Evolutionary conservation across 2,888 invertebrate genomes (phyloP).

Genomic region (Drosophila quinaria): DNA sequence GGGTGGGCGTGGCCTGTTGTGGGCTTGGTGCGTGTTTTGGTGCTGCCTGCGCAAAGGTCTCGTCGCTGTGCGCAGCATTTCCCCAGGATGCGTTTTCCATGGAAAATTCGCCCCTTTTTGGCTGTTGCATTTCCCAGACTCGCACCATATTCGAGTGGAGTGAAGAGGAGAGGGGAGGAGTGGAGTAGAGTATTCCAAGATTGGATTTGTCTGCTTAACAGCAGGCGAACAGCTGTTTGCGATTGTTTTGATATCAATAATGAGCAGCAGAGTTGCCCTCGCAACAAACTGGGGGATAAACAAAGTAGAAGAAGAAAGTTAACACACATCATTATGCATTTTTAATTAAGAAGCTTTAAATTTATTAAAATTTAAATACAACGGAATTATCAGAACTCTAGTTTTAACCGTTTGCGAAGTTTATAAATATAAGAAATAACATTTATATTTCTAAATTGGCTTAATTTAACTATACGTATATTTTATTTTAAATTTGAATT

Average conservation of each 20-base stretch:
- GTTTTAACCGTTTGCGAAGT: neutral
- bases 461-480: too few relatives aligned
- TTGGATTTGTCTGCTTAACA: slow-evolving; percentile 36
- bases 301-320: neutral
- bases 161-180: too few relatives aligned
- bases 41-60: slow-evolving; percentile 67
- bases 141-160: neutral
- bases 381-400: neutral
- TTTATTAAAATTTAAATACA: neutral
- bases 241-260: slow-evolving; percentile 47
- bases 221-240: slow-evolving; percentile 69
- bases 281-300: neutral
- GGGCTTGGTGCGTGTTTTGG: slow-evolving; percentile 9
- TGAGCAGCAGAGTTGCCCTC: slow-evolving; percentile 18
- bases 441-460: too few relatives aligned
- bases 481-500: too few relatives aligned
- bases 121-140: slow-evolving; percentile 70
- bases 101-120: slow-evolving; percentile 47
- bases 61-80: slow-evolving; percentile 59
- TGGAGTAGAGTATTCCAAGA: slow-evolving; percentile 43
- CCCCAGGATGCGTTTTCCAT: slow-evolving; percentile 63
- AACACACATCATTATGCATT: slow-evolving; percentile 24
- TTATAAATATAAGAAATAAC: neutral
- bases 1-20: slow-evolving; percentile 55
- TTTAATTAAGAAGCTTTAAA: neutral